Evolutionary conservation across 2,113 vertebrate genomes (phyloP).

Genomic region (Proteles cristata): DNA sequence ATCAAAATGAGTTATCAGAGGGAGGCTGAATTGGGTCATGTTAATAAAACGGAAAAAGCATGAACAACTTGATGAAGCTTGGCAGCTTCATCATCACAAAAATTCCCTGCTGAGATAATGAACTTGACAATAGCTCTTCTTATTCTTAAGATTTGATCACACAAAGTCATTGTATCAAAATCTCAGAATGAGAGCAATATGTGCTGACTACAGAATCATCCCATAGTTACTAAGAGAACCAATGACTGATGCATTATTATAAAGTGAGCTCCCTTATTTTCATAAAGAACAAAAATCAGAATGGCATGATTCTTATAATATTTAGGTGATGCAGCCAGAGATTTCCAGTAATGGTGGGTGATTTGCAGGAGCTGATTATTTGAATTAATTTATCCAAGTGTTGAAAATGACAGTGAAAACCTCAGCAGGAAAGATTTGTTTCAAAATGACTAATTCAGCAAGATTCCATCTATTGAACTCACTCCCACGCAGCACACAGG

Average conservation of each 20-base stretch:
- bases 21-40: slow-evolving; percentile 80
- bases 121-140: slow-evolving; percentile 70
- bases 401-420: slow-evolving; percentile 21
- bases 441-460: slow-evolving; percentile 11
- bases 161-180: slow-evolving; percentile 48
- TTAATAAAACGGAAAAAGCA: slow-evolving; percentile 78
- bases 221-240: not conserved
- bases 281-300: not conserved
- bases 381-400: slow-evolving; percentile 35
- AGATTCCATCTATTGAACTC: not conserved
- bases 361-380: slow-evolving; percentile 33
- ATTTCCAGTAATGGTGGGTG: not conserved
- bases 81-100: slow-evolving; percentile 75
- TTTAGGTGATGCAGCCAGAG: not conserved
- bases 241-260: slow-evolving; percentile 46
- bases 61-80: slow-evolving; percentile 75
- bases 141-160: slow-evolving; percentile 48
- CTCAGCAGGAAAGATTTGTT: not conserved
- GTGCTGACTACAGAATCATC: slow-evolving; percentile 47
- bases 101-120: slow-evolving; percentile 68
- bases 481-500: not conserved
- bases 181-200: slow-evolving; percentile 45
- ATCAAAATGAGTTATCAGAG: slow-evolving; percentile 83
- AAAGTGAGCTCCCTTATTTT: slow-evolving; percentile 32
- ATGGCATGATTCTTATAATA: not conserved